These are phyloP conservation scores for Diplolepis rosae DNA, from an alignment of 2,888 invertebrate genomes.

Conservation along the genomic window DNA sequence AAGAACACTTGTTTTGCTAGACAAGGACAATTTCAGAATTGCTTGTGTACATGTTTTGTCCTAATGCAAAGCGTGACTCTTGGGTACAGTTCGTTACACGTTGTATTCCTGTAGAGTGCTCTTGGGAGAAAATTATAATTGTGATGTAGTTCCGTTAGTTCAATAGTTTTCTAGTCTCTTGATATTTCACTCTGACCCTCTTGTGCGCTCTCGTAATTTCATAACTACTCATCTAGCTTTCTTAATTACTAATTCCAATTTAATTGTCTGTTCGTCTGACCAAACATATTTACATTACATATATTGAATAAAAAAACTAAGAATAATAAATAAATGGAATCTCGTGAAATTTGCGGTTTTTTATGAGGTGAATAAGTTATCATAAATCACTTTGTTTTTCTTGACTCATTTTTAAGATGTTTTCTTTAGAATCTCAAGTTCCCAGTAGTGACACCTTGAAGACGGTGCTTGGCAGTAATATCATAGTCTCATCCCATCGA, in stretches of 20 bases:
- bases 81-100: constrained; percentile 53
- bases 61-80: constrained; percentile 51
- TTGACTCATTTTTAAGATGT: not conserved
- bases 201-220: not conserved
- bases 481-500: constrained; percentile 57
- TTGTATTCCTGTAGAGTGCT: constrained; percentile 45
- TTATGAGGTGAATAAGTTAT: not conserved
- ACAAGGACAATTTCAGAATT: not conserved
- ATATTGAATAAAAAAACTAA: too few relatives aligned
- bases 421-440: not conserved
- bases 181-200: constrained; percentile 2
- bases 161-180: constrained; percentile 35
- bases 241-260: not conserved
- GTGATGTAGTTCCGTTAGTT: constrained; percentile 44
- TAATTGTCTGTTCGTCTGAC: not conserved
- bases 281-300: too few relatives aligned
- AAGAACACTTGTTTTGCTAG: not conserved
- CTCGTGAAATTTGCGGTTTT: not conserved
- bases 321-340: not conserved
- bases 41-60: not conserved
- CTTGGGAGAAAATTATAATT: constrained; percentile 59
- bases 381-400: not conserved
- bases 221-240: not conserved
- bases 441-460: constrained; percentile 53
- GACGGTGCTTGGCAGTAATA: constrained; percentile 61